Evolutionary conservation across 2,888 invertebrate species (phyloP).

Genomic region (Drosophila gaucha): DNA sequence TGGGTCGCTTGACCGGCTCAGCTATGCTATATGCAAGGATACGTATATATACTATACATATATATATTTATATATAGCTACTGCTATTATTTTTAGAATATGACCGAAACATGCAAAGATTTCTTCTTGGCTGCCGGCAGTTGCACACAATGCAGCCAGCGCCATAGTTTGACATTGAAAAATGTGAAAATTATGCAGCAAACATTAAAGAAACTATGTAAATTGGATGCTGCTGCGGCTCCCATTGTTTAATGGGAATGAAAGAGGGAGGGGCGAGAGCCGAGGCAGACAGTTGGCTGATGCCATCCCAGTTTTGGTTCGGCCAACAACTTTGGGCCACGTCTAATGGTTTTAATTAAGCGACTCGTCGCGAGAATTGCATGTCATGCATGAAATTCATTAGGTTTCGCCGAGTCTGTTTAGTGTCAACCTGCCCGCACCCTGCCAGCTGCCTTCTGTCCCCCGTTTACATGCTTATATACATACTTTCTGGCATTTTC

Average conservation of each 20-base stretch:
- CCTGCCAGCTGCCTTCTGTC: neutral
- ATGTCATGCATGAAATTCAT: conserved; percentile 79
- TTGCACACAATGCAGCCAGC: conserved; percentile 62
- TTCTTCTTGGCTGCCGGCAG: conserved; percentile 55
- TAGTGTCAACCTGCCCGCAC: conserved; percentile 9
- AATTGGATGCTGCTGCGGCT: conserved; percentile 64
- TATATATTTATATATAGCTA: conserved; percentile 10
- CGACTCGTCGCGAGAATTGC: conserved; percentile 68
- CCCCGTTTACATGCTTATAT: conserved; percentile 73
- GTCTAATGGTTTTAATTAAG: conserved; percentile 78
- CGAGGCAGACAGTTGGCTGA: conserved; percentile 1
- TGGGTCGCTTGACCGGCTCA: conserved; percentile 71
- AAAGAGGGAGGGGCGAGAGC: neutral
- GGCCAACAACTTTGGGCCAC: conserved; percentile 52
- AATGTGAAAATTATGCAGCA: conserved; percentile 84
- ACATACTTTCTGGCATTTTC: conserved; percentile 63
- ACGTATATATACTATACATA: neutral
- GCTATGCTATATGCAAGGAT: conserved; percentile 4
- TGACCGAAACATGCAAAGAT: conserved; percentile 81
- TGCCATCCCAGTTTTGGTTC: conserved; percentile 61
- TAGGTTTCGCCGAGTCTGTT: conserved; percentile 52
- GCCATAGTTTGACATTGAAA: conserved; percentile 82
- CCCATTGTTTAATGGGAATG: conserved; percentile 1
- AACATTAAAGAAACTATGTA: conserved; percentile 78
- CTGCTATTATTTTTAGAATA: conserved; percentile 79